Conservation (phyloP, 2,797 vertebrate species). For the Merluccius polli region DNA sequence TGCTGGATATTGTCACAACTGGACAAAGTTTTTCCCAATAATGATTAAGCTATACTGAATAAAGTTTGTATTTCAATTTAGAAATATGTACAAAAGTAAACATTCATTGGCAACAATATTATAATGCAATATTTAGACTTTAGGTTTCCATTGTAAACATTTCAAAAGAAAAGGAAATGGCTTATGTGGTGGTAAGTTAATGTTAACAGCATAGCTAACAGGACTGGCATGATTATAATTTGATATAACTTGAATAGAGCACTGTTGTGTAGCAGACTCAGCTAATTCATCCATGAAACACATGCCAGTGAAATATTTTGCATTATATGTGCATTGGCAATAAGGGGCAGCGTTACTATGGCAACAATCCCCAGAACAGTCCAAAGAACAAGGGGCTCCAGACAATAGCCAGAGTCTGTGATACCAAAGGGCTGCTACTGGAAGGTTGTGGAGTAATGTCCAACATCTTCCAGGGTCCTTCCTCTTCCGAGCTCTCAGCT, state of each 20-base stretch:
- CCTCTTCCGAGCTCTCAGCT: conserved; percentile 31
- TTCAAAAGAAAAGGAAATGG: conserved; percentile 32
- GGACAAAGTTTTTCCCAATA: neutral
- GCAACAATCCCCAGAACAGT: conserved; percentile 59
- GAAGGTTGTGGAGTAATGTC: conserved; percentile 18
- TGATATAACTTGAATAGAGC: conserved; percentile 44
- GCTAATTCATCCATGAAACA: conserved; percentile 54
- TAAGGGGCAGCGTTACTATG: conserved; percentile 41
- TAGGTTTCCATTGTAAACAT: conserved; percentile 11
- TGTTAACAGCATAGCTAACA: conserved; percentile 54
- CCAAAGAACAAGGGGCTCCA: conserved; percentile 59
- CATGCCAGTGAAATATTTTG: conserved; percentile 59
- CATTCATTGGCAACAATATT: conserved; percentile 53
- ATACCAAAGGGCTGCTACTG: conserved; percentile 25
- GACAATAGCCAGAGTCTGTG: conserved; percentile 24
- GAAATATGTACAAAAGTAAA: conserved; percentile 61
- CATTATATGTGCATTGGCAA: conserved; percentile 61
- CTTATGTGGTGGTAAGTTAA: conserved; percentile 54
- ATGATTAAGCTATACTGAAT: conserved; percentile 18
- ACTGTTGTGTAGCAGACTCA: conserved; percentile 29
- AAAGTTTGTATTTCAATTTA: conserved; percentile 63
- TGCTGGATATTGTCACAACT: neutral
- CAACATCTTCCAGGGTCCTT: conserved; percentile 19
- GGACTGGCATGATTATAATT: conserved; percentile 43
- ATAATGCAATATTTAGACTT: neutral